Evolutionary conservation across 64 coral and sea anemone genomes (phyloP), one percentile per base, ranked within the genome.

Genomic region (Porites lutea): DNA sequence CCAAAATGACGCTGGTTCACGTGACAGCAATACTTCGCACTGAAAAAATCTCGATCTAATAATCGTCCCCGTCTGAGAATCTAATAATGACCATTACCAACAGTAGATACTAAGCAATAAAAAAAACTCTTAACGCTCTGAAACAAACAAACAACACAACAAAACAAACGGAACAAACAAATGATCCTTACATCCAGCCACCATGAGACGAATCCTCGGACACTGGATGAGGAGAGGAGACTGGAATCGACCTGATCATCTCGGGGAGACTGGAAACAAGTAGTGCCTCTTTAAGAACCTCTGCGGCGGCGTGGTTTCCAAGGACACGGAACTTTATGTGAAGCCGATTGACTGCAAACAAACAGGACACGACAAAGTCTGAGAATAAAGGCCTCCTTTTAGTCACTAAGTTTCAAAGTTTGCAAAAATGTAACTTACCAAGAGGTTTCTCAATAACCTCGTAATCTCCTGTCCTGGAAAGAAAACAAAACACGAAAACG

Each of bases 291-390:
- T 91, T 91, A 13, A 91, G 79, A 22, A 91, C 78, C 19, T 91
- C 89, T 13, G 89, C 89, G 51, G 89, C 89, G n/a, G 89, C 89
- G 19, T 91, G 89, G 70, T 91, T 91, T 43, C 89, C 89, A 83
- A 91, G 54, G 27, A 91, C 68, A 64, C 89, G 89, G 47, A 83
- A 91, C 70, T 82, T 91, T 27, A 91, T 60, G 70, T 91, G 89
- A 84, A 91, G 89, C 48, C 79, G 79, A 22, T 91, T 91, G 55
- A 91, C 89, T 91, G 86, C 4, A 74, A 88, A 88, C 43, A 73
- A 72, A 55, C 6, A 74, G 37, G 18, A 11, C 2, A n/a, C 6
- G 66, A 19, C 55, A n/a, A 19, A 46, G 43, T 18, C 58, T 15
- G 10, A 4, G 14, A 2, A 15, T 37, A n/a, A 59, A 69, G 6